These are phyloP conservation scores for Chrysotoxum bicinctum DNA, from an alignment of 2,888 invertebrate species.

Conservation along the genomic window DNA sequence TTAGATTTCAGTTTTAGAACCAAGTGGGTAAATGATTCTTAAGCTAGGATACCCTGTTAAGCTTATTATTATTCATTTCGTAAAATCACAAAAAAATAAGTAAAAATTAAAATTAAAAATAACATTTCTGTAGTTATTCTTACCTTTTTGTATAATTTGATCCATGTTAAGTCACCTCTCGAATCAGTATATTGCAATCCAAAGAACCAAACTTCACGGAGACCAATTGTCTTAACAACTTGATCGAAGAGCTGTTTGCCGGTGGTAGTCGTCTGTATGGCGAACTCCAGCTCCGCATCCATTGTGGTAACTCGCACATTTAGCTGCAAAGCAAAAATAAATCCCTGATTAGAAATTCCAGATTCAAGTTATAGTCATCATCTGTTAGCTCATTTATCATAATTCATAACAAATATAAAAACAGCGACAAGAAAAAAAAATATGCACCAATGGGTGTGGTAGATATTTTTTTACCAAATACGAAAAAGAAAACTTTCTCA, in stretches of 20 bases:
- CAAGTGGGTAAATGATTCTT: too few species aligned
- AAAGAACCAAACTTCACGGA: conserved; percentile 99
- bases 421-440: background rate
- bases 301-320: conserved; percentile 99
- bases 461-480: conserved; percentile 27
- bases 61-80: too few species aligned
- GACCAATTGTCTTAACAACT: conserved; percentile 99
- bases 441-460: conserved; percentile 39
- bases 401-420: conserved; percentile 5
- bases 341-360: conserved; percentile 35
- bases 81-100: too few species aligned
- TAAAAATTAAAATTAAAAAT: background rate
- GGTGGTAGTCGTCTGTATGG: conserved; percentile 99
- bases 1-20: too few species aligned
- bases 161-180: conserved; percentile 99
- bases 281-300: conserved; percentile 99
- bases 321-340: conserved; percentile 86
- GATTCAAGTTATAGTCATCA: background rate
- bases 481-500: conserved; percentile 58
- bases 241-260: conserved; percentile 99
- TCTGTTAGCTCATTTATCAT: background rate
- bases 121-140: conserved; percentile 75
- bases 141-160: conserved; percentile 99
- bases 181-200: conserved; percentile 99
- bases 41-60: too few species aligned